Percentiles rank a stretch among this genome's conserved stretches.
phyloP scores from a whole-genome alignment of 2,113 vertebrate genomes.

The Puntigrus tetrazona region DNA sequence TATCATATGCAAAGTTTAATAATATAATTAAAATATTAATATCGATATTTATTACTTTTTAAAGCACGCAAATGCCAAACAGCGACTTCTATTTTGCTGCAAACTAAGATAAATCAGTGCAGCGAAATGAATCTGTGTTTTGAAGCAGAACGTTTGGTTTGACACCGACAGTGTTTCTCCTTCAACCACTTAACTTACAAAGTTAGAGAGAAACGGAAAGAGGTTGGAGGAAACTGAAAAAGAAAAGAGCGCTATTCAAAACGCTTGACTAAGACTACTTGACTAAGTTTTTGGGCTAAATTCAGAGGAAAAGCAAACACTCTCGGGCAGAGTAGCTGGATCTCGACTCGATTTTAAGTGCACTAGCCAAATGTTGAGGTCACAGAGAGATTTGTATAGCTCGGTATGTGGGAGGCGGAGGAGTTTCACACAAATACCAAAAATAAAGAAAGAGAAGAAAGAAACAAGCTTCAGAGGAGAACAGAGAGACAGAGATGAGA shows the following conservation, averaged over 20 bases:
- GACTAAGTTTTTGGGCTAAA: conserved; percentile 2
- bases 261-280: background rate
- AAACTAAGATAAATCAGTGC: background rate
- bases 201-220: background rate
- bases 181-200: background rate
- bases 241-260: conserved; percentile 9
- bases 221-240: background rate
- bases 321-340: background rate
- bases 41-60: background rate
- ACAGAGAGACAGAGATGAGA: conserved; percentile 1
- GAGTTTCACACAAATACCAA: conserved; percentile 33
- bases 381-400: conserved; percentile 17
- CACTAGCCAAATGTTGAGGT: conserved; percentile 21
- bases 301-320: background rate
- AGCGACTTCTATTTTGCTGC: background rate
- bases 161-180: background rate
- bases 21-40: background rate
- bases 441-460: conserved; percentile 20
- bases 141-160: background rate
- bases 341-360: conserved; percentile 6
- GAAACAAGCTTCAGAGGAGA: background rate
- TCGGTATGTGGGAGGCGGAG: conserved; percentile 33
- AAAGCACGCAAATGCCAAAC: background rate
- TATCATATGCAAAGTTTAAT: background rate
- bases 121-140: background rate